Evolutionary conservation across 2,797 vertebrate genomes (phyloP).

Genomic region (Dendrocincla tyrannina): DNA sequence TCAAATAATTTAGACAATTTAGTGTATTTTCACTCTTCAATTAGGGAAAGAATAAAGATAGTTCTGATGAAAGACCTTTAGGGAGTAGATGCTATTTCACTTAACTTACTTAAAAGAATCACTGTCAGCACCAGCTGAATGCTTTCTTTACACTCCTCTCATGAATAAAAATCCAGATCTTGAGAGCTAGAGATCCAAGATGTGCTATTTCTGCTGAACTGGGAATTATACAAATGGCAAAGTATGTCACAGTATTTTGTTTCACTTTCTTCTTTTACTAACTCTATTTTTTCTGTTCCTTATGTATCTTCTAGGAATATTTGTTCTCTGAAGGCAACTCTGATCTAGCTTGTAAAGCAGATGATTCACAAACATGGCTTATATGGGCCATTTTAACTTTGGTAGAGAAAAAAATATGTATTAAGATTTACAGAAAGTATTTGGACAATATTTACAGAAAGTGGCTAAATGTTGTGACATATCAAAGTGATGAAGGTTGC

Average conservation of each 20-base stretch:
- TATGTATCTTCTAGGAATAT: neutral
- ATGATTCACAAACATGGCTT: neutral
- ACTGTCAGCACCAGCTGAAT: neutral
- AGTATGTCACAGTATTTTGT: neutral
- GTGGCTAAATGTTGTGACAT: neutral
- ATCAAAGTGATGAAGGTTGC: neutral
- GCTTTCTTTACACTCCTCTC: neutral
- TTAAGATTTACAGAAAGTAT: neutral
- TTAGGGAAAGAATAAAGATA: neutral
- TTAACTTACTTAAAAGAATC: neutral
- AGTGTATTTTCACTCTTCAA: neutral
- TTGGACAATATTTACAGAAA: neutral
- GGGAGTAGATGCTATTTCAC: neutral
- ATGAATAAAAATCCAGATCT: neutral
- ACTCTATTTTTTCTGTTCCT: neutral
- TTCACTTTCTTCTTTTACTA: neutral
- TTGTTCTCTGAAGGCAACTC: conserved; percentile 28
- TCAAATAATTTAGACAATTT: neutral
- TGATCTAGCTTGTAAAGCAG: neutral
- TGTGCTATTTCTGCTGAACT: neutral
- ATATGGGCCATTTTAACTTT: neutral
- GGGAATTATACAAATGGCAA: neutral
- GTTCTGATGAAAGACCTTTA: neutral
- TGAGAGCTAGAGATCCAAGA: neutral
- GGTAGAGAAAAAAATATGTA: neutral